Conservation (phyloP, 1,140 invertebrate species). For the Brachionus angularis region DNA sequence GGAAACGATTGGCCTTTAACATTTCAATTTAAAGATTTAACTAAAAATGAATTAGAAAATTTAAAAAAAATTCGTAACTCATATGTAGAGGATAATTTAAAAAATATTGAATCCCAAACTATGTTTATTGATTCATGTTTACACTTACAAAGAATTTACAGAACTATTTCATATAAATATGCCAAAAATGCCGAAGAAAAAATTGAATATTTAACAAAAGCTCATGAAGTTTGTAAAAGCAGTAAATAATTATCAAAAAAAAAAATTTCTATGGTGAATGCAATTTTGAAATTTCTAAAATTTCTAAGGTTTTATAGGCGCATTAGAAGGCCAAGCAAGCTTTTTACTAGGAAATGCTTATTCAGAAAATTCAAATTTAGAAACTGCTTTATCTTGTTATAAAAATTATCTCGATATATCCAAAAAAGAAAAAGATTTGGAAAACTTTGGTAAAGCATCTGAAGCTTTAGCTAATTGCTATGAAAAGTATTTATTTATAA, state of each 20-base stretch:
- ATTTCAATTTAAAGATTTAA: constrained; percentile 34
- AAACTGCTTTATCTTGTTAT: constrained; percentile 20
- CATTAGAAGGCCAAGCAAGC: constrained; percentile 36
- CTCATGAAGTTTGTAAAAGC: constrained; percentile 8
- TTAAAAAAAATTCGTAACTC: constrained; percentile 9
- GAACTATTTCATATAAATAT: constrained; percentile 1
- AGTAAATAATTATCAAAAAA: not conserved
- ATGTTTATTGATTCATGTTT: constrained; percentile 28
- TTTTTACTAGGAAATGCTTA: constrained; percentile 32
- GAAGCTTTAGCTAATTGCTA: constrained; percentile 42
- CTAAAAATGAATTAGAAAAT: not conserved
- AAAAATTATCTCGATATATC: constrained; percentile 16
- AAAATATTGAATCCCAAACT: not conserved
- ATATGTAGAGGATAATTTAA: constrained; percentile 10
- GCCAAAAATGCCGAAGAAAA: not conserved
- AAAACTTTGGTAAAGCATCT: constrained; percentile 11
- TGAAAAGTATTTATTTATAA: constrained; percentile 11
- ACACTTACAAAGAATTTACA: constrained; percentile 28
- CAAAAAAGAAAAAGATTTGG: constrained; percentile 17
- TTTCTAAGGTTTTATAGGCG: constrained; percentile 32
- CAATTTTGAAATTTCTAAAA: not conserved
- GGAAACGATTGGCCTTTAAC: constrained; percentile 5
- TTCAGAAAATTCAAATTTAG: not conserved
- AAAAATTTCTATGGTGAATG: not conserved
- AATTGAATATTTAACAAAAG: constrained; percentile 23